Evolutionary conservation across 2,113 vertebrate genomes (phyloP).

Genomic region (Thalassoma bifasciatum): DNA sequence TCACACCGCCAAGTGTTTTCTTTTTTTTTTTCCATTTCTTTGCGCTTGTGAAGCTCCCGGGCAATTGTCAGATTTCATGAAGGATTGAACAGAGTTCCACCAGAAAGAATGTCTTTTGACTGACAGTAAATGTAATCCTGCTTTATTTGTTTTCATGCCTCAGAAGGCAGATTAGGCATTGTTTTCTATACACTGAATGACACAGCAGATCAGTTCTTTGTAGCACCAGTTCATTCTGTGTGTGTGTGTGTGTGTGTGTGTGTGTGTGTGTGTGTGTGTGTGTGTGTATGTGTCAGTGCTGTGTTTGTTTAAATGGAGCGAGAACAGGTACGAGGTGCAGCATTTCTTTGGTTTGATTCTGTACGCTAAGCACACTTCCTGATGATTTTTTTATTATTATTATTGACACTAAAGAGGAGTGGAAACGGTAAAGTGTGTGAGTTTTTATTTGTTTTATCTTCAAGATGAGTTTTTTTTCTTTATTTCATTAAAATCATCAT

Average conservation of each 20-base stretch:
- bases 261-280: too few species aligned
- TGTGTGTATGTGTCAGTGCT: too few species aligned
- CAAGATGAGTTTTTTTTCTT: background rate
- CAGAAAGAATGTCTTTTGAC: slow-evolving; percentile 49
- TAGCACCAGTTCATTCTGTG: slow-evolving; percentile 17
- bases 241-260: too few species aligned
- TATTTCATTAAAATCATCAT: slow-evolving; percentile 59
- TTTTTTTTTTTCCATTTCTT: slow-evolving; percentile 28
- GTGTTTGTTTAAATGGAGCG: slow-evolving; percentile 36
- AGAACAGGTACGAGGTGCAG: slow-evolving; percentile 32
- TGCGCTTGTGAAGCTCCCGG: slow-evolving; percentile 36
- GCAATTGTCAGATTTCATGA: slow-evolving; percentile 54
- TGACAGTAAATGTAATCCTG: slow-evolving; percentile 57
- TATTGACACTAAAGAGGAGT: slow-evolving; percentile 5
- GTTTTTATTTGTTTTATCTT: slow-evolving; percentile 6
- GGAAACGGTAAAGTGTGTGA: slow-evolving; percentile 15
- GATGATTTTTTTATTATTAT: background rate
- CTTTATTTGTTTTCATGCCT: slow-evolving; percentile 56
- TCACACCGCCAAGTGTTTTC: slow-evolving; percentile 38
- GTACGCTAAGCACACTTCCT: slow-evolving; percentile 11
- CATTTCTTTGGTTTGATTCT: slow-evolving; percentile 36
- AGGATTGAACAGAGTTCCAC: slow-evolving; percentile 43
- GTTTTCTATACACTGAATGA: slow-evolving; percentile 49
- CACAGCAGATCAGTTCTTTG: slow-evolving; percentile 35
- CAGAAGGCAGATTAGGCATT: slow-evolving; percentile 49